phyloP scores from a whole-genome alignment of 1,140 invertebrate species.

The Linepithema humile region DNA sequence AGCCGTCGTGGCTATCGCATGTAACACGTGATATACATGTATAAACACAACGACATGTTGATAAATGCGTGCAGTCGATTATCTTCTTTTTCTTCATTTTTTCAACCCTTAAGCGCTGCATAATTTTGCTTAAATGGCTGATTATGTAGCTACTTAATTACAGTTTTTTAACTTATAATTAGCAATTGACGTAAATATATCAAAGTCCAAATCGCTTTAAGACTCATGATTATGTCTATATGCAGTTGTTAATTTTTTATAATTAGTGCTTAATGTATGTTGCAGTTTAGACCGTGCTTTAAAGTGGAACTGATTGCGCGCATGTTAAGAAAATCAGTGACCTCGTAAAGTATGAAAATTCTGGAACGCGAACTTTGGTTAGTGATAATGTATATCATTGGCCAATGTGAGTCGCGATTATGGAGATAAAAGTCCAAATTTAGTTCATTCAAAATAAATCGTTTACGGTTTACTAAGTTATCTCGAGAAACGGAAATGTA shows the following conservation, averaged over 20 bases:
- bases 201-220: neutral
- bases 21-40: neutral
- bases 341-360: neutral
- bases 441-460: neutral
- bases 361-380: neutral
- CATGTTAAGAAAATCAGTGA: neutral
- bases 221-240: too few species aligned
- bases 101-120: neutral
- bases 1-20: neutral
- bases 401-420: neutral
- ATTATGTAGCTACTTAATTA: neutral
- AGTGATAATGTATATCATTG: neutral
- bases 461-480: too few species aligned
- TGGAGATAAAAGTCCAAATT: neutral
- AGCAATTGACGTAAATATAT: neutral
- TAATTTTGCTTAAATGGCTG: neutral
- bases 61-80: slow-evolving; percentile 4
- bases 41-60: neutral
- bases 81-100: neutral
- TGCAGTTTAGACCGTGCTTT: too few species aligned
- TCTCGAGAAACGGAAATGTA: too few species aligned
- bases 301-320: neutral
- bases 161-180: neutral
- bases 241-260: too few species aligned
- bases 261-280: too few species aligned